Conservation (phyloP, 2,797 vertebrate genomes). For the Hydrolagus colliei region DNA sequence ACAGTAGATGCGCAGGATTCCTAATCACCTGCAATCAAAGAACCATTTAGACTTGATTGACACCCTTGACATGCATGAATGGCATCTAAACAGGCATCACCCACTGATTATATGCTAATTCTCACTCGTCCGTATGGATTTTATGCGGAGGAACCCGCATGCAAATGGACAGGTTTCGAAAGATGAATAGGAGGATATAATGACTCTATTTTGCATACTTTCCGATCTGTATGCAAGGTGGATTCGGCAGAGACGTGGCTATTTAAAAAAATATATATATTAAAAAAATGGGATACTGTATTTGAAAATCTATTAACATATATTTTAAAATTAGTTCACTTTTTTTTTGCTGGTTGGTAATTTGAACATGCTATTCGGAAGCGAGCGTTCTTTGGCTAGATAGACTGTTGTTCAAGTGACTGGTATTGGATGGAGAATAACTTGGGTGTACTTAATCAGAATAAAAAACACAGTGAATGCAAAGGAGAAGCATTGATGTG, state of each 20-base stretch:
- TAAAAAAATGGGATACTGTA: no score
- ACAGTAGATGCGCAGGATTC: not conserved
- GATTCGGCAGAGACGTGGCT: no score
- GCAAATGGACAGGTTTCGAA: not conserved
- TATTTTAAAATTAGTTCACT: not conserved
- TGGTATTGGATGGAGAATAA: not conserved
- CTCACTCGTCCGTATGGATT: slow-evolving; percentile 10
- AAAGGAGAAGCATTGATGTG: not conserved
- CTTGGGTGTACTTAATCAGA: not conserved
- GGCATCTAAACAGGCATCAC: not conserved
- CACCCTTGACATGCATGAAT: not conserved
- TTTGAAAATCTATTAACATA: not conserved
- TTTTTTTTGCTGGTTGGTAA: not conserved
- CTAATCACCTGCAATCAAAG: not conserved
- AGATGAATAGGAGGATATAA: slow-evolving; percentile 5
- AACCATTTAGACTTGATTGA: not conserved
- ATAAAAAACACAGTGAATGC: not conserved
- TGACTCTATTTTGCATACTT: not conserved
- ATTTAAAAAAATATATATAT: no score
- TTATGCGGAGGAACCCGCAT: not conserved
- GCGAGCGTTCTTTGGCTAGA: not conserved
- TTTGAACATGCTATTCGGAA: not conserved
- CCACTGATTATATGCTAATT: not conserved
- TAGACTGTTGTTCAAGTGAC: not conserved
- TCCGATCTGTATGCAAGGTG: not conserved